Percentiles rank a stretch among this genome's conserved stretches.
Conservation (phyloP, 2,113 vertebrate species). For the Stegastes partitus region DNA sequence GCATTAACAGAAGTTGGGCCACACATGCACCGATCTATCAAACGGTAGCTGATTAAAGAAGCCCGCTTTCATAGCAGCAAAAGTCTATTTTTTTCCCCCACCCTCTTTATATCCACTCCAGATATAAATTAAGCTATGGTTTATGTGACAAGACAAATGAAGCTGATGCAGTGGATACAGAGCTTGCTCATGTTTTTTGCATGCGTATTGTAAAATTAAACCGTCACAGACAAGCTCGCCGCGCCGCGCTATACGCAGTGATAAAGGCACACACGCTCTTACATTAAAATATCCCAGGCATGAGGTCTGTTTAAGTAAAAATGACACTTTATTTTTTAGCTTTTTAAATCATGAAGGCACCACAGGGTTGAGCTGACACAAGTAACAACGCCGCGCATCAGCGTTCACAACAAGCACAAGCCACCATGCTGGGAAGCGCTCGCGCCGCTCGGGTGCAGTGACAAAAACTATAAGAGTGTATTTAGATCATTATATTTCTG, state of each 20-base stretch:
- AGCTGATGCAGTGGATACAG: no score
- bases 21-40: background rate
- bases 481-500: background rate
- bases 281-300: no score
- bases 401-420: background rate
- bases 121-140: background rate
- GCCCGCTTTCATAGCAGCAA: background rate
- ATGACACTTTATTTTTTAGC: no score
- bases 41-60: constrained; percentile 17
- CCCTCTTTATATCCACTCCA: constrained; percentile 1
- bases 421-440: background rate
- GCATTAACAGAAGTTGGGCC: background rate
- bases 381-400: background rate
- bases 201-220: no score
- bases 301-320: no score
- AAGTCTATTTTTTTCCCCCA: background rate
- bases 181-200: no score
- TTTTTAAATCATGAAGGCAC: background rate
- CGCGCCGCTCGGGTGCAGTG: background rate
- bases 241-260: no score
- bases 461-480: constrained; percentile 2
- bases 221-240: no score
- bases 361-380: background rate
- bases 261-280: no score
- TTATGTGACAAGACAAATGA: no score